Conservation (phyloP, 1,140 invertebrate genomes). For the Orchesella cincta region DNA sequence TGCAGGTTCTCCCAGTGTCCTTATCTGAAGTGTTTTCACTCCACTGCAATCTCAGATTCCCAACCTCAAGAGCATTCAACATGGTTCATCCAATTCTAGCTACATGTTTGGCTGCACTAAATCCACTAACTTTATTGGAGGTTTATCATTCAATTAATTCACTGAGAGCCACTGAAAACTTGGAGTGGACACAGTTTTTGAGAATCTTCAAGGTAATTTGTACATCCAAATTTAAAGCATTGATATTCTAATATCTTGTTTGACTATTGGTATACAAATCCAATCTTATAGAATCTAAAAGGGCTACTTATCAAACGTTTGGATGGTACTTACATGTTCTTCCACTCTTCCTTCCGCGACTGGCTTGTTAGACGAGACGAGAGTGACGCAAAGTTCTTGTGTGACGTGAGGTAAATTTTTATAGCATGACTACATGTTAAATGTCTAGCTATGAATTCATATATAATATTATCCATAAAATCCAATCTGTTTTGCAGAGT, state of each 20-base stretch:
- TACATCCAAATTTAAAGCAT: neutral
- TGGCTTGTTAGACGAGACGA: slow-evolving; percentile 91
- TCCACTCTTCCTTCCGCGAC: slow-evolving; percentile 93
- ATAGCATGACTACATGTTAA: too few relatives aligned
- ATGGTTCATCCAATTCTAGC: slow-evolving; percentile 80
- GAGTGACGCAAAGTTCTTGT: slow-evolving; percentile 87
- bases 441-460: too few relatives aligned
- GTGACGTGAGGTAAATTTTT: slow-evolving; percentile 66
- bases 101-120: slow-evolving; percentile 84
- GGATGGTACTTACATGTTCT: slow-evolving; percentile 94
- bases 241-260: neutral
- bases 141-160: slow-evolving; percentile 93
- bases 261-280: neutral
- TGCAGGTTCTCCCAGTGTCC: slow-evolving; percentile 77
- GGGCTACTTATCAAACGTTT: slow-evolving; percentile 84
- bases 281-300: slow-evolving; percentile 64
- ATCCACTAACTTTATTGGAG: slow-evolving; percentile 84
- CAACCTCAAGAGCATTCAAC: slow-evolving; percentile 84
- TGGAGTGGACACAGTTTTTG: slow-evolving; percentile 87
- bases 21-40: slow-evolving; percentile 89
- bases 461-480: too few relatives aligned
- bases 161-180: slow-evolving; percentile 70
- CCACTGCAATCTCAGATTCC: slow-evolving; percentile 90
- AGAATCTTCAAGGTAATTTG: slow-evolving; percentile 71
- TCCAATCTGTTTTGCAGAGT: slow-evolving; percentile 66